Evolutionary conservation across 2,797 vertebrate species (phyloP), one percentile per base, ranked within the genome.

Genomic region (Neoniphon sammara): DNA sequence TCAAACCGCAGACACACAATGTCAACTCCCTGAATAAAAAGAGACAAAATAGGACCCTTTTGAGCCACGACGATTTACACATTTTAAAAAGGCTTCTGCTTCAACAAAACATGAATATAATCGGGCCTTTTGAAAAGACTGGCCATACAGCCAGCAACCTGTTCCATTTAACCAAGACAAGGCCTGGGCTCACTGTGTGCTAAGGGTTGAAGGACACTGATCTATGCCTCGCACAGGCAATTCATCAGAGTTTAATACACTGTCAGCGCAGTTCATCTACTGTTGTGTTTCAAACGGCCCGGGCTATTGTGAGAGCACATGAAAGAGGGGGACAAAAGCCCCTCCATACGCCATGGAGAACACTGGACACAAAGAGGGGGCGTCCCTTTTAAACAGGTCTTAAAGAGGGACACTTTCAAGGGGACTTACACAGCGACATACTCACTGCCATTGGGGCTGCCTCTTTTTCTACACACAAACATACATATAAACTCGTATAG

Each of bases 231-330:
- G 91, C 93, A 92, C 92, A 90, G 92, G 90, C 93, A 92, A 93
- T 95, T 95, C 94, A 95, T 94, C 94, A 92, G 91, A 93, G 88
- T 93, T 95, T 95, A 95, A 95, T 95, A 94, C 94, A 95, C 94
- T 95, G 93, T 95, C 93, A 95, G 93, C 55, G 92, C 92, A 95
- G 94, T 95, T 94, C 93, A 94, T 95, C 94, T 92, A 94, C 91
- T 92, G 93, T 93, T 94, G 94, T 94, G 93, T 93, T 94, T 93
- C 91, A 92, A 94, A 94, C 85, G 85, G 93, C 86, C 89, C 63
- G 42, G 85, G 72, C 93, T 81, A 94, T 94, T 94, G 94, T 94
- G 91, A 84, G 77, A 74, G 78, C 91, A 93, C 91, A 94, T 95
- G 93, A 94, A 94, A 94, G 93, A 83, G 77, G 84, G 90, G 89